phyloP scores from a whole-genome alignment of 1,140 invertebrate species.

The Dreissena polymorpha region DNA sequence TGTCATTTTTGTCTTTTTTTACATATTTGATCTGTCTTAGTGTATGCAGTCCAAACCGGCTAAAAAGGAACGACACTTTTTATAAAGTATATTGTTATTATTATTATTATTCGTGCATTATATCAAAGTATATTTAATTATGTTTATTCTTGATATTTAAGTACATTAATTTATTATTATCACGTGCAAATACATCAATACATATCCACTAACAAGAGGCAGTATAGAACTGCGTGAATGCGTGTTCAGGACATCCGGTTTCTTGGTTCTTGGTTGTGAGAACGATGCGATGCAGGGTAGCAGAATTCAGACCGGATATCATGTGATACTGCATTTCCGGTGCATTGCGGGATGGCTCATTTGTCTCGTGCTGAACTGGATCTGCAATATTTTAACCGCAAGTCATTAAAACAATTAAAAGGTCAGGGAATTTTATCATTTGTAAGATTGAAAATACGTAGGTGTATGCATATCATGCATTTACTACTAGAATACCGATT shows the following conservation, averaged over 20 bases:
- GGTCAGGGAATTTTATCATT: too few species aligned
- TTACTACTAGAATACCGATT: too few species aligned
- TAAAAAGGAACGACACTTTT: not conserved
- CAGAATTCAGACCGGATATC: not conserved
- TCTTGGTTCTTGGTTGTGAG: not conserved
- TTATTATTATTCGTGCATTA: not conserved
- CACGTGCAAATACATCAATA: not conserved
- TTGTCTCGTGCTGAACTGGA: not conserved
- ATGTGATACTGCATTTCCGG: not conserved
- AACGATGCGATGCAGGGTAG: not conserved
- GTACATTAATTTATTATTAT: not conserved
- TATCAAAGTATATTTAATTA: not conserved
- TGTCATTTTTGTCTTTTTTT: not conserved
- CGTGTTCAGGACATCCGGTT: not conserved
- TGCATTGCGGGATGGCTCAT: not conserved
- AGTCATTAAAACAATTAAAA: too few species aligned
- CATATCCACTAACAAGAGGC: not conserved
- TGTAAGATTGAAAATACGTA: too few species aligned
- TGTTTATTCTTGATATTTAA: not conserved
- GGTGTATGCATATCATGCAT: too few species aligned
- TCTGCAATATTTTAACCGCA: too few species aligned
- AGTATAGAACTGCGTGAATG: not conserved
- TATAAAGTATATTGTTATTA: too few species aligned
- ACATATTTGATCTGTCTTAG: not conserved
- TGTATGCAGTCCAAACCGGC: not conserved